phyloP scores from a whole-genome alignment of 2,797 vertebrate species.

The Coreius guichenoti region DNA sequence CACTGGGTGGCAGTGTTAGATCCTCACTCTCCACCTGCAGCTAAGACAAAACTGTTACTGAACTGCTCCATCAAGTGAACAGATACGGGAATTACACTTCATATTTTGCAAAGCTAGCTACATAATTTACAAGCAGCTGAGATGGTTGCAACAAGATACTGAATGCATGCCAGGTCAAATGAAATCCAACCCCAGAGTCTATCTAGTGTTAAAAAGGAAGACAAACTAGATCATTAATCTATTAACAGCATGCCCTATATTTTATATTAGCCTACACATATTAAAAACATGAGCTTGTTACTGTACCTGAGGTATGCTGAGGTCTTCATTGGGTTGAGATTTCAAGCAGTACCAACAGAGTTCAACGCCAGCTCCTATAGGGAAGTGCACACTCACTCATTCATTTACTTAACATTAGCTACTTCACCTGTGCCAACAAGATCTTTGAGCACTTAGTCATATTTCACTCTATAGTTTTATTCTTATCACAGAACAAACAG shows the following conservation, averaged over 20 bases:
- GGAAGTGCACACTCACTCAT: background rate
- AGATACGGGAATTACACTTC: background rate
- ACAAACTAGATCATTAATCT: constrained; percentile 47
- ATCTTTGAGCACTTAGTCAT: background rate
- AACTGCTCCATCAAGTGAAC: constrained; percentile 48
- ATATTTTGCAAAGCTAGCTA: constrained; percentile 30
- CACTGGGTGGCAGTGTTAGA: constrained; percentile 63
- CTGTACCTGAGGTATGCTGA: constrained; percentile 74
- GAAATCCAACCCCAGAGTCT: constrained; percentile 43
- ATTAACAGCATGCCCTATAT: constrained; percentile 1
- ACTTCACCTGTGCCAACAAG: background rate
- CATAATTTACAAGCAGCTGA: constrained; percentile 59
- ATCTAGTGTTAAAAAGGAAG: constrained; percentile 13
- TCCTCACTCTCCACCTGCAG: constrained; percentile 62
- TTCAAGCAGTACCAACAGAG: constrained; percentile 79
- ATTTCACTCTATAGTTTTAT: background rate
- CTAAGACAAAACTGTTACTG: constrained; percentile 51
- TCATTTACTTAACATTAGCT: background rate
- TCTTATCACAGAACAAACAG: constrained; percentile 9
- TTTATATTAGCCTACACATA: background rate
- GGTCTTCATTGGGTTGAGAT: constrained; percentile 73
- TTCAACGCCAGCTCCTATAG: constrained; percentile 66
- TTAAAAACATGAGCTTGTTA: constrained; percentile 11
- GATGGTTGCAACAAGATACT: constrained; percentile 59
- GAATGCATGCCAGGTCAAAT: constrained; percentile 44